Evolutionary conservation across 37 sponge, comb jelly and placozoan genomes (phyloP).

Genomic region (Beroe forskalii): DNA sequence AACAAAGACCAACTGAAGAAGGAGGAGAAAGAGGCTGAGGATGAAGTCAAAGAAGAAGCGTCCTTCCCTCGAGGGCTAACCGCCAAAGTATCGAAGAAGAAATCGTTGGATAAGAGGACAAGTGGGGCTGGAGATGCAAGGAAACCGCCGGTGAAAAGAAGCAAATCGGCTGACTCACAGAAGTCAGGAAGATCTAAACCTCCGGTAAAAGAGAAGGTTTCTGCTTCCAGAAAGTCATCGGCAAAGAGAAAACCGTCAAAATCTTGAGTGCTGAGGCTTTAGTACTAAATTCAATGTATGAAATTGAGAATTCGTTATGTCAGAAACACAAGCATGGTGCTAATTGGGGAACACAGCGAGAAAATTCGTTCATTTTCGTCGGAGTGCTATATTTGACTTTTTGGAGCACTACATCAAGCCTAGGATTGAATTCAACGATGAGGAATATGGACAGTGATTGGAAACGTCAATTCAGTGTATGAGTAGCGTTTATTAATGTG

Average conservation of each 20-base stretch:
- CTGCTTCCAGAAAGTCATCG: background rate
- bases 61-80: conserved; percentile 24
- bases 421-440: no score
- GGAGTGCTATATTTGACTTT: no score
- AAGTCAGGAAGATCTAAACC: background rate
- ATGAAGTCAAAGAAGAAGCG: background rate
- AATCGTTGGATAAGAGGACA: background rate
- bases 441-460: no score
- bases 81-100: background rate
- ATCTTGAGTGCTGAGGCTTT: no score
- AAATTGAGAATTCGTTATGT: no score
- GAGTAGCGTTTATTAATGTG: no score
- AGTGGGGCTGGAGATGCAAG: background rate
- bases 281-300: no score
- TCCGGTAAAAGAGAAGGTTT: conserved; percentile 16
- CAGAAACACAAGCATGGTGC: no score
- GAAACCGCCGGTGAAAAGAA: background rate
- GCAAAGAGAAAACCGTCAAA: conserved; percentile 3
- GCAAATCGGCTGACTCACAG: background rate
- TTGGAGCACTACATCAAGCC: no score
- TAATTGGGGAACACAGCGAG: no score
- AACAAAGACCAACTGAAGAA: conserved; percentile 8
- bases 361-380: no score
- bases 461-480: no score
- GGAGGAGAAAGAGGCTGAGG: background rate